phyloP scores from a whole-genome alignment of 2,797 vertebrate genomes.

The Gymnocypris eckloni region DNA sequence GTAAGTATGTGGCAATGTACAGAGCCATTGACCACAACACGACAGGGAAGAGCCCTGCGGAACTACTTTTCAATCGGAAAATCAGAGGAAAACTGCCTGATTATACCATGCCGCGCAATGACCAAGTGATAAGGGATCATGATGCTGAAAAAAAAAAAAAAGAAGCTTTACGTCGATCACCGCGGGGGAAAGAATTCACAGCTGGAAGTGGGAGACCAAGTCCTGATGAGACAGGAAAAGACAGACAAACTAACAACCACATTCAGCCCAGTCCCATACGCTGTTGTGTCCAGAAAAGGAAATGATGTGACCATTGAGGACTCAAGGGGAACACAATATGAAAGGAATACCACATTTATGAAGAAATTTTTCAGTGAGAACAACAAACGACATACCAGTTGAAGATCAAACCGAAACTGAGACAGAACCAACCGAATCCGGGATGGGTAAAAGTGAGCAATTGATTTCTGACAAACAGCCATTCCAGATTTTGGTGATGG shows the following conservation, averaged over 20 bases:
- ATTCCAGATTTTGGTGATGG: no score
- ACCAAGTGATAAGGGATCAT: slow-evolving; percentile 6
- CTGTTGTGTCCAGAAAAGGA: slow-evolving; percentile 38
- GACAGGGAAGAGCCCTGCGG: slow-evolving; percentile 7
- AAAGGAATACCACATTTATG: slow-evolving; percentile 36
- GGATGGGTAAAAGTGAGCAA: no score
- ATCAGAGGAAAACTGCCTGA: slow-evolving; percentile 17
- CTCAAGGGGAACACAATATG: not conserved
- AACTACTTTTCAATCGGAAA: slow-evolving; percentile 21
- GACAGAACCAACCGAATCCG: no score
- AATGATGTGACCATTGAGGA: not conserved
- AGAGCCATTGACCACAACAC: slow-evolving; percentile 15
- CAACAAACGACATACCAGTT: no score
- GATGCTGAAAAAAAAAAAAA: slow-evolving; percentile 49
- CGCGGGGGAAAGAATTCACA: slow-evolving; percentile 12
- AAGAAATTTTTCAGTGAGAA: slow-evolving; percentile 5
- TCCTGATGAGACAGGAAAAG: slow-evolving; percentile 47
- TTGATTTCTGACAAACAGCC: no score
- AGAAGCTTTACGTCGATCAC: not conserved
- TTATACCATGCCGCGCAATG: not conserved
- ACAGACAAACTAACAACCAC: slow-evolving; percentile 12
- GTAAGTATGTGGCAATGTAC: slow-evolving; percentile 33
- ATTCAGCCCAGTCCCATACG: slow-evolving; percentile 34
- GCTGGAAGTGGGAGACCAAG: slow-evolving; percentile 30
- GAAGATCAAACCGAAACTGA: no score